Evolutionary conservation across 2,888 invertebrate genomes (phyloP), one percentile per base, ranked within the genome.

Genomic region (Yponomeuta sedellus): DNA sequence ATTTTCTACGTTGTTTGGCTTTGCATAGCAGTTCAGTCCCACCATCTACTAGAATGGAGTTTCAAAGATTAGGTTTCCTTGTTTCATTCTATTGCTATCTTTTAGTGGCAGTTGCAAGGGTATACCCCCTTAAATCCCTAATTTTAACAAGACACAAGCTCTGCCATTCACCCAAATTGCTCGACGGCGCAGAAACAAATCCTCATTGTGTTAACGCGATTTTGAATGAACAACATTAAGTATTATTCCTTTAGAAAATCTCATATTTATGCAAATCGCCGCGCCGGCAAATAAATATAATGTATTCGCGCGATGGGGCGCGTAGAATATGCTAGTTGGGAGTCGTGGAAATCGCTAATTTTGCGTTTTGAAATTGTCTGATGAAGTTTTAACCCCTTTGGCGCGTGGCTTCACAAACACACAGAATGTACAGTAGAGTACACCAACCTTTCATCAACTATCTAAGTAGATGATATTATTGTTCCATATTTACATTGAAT

Each of bases 231-330:
- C 79, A 82, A 77, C 78, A 78, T 81, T 86, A 84, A 85, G 74
- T 75, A 81, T 79, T 83, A 83, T 84, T 84, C 85, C 81, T 83
- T 78, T 76, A 74, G 79, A 80, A 52, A 85, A 83, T 86, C 85
- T 85, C 84, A 85, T 86, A 86, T 83, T 86, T 83, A 89, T 89
- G 86, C 82, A 87, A 88, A 88, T 88, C 80, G 77, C 8, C 57
- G 22, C 56, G 22, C 63, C 34, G 25, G 8, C 25, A 34, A 61
- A 66, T 66, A 59, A 44, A 52, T 52, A 16, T 52, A 52, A 52
- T 52, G 44, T 52, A 52, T 52, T 52, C 44, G 44, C 44, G 44
- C 44, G 44, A 28, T 25, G n/a, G 39, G 62, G 44, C 44, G 44
- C 44, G 44, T 8, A 52, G 44, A 52, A 52, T 52, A 52, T 52